A percentile compares a stretch with the other conserved stretches of the same genome.
Evolutionary conservation across 2,888 invertebrate species (phyloP).

Genomic region (Xestobium rufovillosum): DNA sequence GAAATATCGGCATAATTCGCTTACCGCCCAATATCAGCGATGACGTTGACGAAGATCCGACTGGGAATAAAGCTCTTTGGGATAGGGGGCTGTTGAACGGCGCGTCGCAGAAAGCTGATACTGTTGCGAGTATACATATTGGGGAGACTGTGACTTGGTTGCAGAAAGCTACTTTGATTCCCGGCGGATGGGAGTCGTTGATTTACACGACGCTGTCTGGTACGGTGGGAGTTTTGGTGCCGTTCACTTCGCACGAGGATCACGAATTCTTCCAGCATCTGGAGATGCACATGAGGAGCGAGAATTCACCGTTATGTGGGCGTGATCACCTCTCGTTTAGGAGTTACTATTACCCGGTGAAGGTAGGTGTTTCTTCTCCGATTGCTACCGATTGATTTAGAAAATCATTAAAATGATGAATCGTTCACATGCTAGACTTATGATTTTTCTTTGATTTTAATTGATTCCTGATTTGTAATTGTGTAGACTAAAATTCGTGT

Average conservation of each 20-base stretch:
- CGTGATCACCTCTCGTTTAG: slow-evolving; percentile 95
- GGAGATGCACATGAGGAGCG: slow-evolving; percentile 99
- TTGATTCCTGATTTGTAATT: too few species aligned
- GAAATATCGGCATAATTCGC: slow-evolving; percentile 86
- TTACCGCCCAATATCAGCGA: slow-evolving; percentile 88
- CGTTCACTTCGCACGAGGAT: slow-evolving; percentile 93
- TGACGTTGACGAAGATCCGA: slow-evolving; percentile 99
- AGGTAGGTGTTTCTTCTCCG: slow-evolving; percentile 50
- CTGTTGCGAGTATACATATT: slow-evolving; percentile 87
- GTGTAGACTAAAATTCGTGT: too few species aligned
- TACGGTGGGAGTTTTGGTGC: slow-evolving; percentile 85
- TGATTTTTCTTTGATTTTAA: too few species aligned
- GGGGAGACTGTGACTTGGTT: slow-evolving; percentile 95
- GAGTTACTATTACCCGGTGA: slow-evolving; percentile 95
- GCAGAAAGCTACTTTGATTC: slow-evolving; percentile 92
- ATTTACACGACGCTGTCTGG: slow-evolving; percentile 96
- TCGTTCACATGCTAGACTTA: slow-evolving; percentile 41
- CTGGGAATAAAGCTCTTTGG: slow-evolving; percentile 97
- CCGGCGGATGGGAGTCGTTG: slow-evolving; percentile 94
- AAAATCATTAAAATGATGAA: too few species aligned
- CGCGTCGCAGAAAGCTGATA: slow-evolving; percentile 95
- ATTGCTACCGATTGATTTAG: slow-evolving; percentile 10
- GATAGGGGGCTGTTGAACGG: slow-evolving; percentile 87
- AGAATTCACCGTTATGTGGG: slow-evolving; percentile 93
- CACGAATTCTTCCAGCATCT: slow-evolving; percentile 99